Evolutionary conservation across 2,797 vertebrate genomes (phyloP).

Genomic region (Onychomys torridus): DNA sequence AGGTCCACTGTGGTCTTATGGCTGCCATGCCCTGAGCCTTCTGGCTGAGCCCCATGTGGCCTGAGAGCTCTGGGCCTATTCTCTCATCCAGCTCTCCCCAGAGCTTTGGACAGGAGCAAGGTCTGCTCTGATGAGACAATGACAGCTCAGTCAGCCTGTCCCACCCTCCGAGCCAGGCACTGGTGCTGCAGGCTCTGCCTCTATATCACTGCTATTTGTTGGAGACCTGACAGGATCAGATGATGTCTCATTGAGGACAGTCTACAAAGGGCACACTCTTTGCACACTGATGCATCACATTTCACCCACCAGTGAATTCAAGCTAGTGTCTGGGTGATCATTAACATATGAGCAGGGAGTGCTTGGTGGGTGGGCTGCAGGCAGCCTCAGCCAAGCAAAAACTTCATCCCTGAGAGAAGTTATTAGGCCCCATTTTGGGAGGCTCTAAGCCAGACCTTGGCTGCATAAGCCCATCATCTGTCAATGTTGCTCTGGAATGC

Average conservation of each 20-base stretch:
- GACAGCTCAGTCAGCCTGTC: not conserved
- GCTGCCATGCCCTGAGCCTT: not conserved
- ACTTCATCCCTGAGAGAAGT: constrained; percentile 4
- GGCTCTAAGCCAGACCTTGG: not conserved
- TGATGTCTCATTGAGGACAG: not conserved
- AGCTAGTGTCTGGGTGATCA: not conserved
- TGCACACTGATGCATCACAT: not conserved
- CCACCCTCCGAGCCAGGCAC: fast-evolving
- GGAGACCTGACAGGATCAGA: not conserved
- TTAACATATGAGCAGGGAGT: not conserved
- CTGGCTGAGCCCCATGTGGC: not conserved
- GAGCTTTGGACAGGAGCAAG: not conserved
- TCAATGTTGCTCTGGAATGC: not conserved
- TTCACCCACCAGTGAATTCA: not conserved
- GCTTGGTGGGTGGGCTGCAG: not conserved
- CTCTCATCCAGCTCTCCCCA: not conserved
- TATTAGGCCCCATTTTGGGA: not conserved
- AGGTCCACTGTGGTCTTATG: not conserved
- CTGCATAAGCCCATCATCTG: not conserved
- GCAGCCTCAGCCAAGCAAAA: not conserved
- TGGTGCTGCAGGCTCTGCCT: fast-evolving
- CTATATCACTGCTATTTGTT: not conserved
- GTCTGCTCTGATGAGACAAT: not conserved
- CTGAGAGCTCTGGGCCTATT: fast-evolving
- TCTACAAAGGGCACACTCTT: not conserved